Base-by-base conservation (phyloP, 2,888 invertebrate species). In the Hydriomena furcata region DNA sequence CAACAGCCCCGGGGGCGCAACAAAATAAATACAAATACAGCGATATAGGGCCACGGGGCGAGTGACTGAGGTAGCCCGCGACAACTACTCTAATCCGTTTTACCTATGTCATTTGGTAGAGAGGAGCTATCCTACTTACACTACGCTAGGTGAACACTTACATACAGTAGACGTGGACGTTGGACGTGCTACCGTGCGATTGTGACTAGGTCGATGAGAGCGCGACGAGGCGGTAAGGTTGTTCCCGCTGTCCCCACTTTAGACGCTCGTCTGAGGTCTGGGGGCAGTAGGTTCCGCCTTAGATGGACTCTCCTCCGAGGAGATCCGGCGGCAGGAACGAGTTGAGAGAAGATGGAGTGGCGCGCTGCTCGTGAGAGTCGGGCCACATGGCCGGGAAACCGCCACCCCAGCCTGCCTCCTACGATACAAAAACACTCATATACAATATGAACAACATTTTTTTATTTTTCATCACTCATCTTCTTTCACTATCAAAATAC, bases 271-370 rank as follows among this genome's bases (percentile, higher is more conserved):
- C 17, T 3, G 17, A 17, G 17, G 4, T 17, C 17, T 4, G 17
- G 17, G 17, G 17, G 4, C 17, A 4, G 2, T 17, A 17, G 17
- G 44, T 40, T 12, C 27, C 31, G 25, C 60, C 61, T 76, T 94
- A 96, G 93, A 95, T 95, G 79, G 95, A 94, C 93, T 95, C 96
- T 77, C 95, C 95, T 85, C 95, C 95, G 83, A 96, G 93, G 78
- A 97, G 93, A 87, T 96, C 96, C 68, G 95, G 95, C 73, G 97
- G 96, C 87, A 96, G 93, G 92, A 95, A 96, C 70, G 95, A 95
- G 91, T 95, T 96, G 76, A 96, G 93, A 73, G 95, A 95, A 71
- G 96, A 95, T 58, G 96, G 96, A 61, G 96, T 96, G 71, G 95
- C 94, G 60, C 96, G 93, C 81, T 96, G 94, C 73, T 94, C 94